Evolutionary conservation across 2,113 vertebrate species (phyloP).

Genomic region (Macheiramphus alcinus): DNA sequence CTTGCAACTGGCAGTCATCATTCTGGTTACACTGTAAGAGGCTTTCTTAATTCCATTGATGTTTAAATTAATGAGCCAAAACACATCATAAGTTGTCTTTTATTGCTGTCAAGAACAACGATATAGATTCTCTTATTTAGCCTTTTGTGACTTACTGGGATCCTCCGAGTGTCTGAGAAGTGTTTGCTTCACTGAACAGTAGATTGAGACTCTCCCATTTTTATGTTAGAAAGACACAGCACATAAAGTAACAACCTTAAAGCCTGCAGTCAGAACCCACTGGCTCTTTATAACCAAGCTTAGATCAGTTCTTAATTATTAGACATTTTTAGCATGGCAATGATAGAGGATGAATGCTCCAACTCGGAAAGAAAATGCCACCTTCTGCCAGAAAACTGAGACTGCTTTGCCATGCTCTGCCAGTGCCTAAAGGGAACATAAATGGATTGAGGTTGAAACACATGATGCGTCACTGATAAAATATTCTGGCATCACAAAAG

Average conservation of each 20-base stretch:
- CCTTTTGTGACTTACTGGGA: background rate
- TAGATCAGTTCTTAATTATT: background rate
- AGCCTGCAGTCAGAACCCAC: background rate
- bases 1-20: slow-evolving; percentile 27
- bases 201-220: background rate
- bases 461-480: background rate
- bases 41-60: slow-evolving; percentile 30
- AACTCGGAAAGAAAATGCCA: background rate
- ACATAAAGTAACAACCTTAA: background rate
- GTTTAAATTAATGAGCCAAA: slow-evolving; percentile 43
- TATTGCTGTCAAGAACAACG: background rate
- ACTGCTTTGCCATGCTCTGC: background rate
- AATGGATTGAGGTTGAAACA: background rate
- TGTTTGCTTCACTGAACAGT: background rate
- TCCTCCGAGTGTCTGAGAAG: background rate
- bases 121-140: background rate
- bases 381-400: background rate
- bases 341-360: background rate
- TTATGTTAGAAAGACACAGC: background rate
- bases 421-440: background rate
- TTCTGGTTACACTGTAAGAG: background rate
- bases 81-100: background rate
- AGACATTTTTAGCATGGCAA: background rate
- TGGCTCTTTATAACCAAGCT: background rate
- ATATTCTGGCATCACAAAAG: background rate